Percentiles rank a stretch among this genome's conserved stretches.
These are phyloP conservation scores for Catharus minimus DNA, from an alignment of 2,113 vertebrate genomes.

Conservation along the genomic window DNA sequence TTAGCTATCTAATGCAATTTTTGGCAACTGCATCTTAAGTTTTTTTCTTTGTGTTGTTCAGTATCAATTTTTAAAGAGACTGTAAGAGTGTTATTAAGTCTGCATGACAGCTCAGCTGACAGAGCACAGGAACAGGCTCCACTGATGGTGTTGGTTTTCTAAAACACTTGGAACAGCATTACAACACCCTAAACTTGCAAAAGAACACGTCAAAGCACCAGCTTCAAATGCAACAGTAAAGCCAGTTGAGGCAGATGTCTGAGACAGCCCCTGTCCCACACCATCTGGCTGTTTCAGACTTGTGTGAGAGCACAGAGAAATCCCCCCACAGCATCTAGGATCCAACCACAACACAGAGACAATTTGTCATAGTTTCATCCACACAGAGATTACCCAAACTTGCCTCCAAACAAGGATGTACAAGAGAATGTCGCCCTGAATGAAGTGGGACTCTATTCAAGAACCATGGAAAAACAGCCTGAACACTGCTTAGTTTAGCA, in stretches of 20 bases:
- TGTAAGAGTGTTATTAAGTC: neutral
- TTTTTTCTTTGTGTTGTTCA: neutral
- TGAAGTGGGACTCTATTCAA: neutral
- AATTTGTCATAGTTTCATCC: neutral
- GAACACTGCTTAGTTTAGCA: neutral
- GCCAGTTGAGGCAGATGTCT: neutral
- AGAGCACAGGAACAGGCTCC: neutral
- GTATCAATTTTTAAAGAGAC: neutral
- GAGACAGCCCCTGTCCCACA: neutral
- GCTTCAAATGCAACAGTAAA: neutral
- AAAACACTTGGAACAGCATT: neutral
- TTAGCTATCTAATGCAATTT: neutral
- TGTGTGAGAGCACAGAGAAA: neutral
- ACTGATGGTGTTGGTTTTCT: neutral
- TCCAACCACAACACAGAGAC: neutral
- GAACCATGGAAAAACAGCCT: neutral
- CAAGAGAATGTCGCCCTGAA: neutral
- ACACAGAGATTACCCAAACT: neutral
- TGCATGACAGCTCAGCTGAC: neutral
- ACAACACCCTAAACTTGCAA: neutral
- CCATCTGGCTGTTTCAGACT: neutral
- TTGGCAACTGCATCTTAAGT: neutral
- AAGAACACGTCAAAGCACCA: neutral
- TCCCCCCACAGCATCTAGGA: neutral
- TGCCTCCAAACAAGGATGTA: neutral